Evolutionary conservation across 2,113 vertebrate genomes (phyloP).

Genomic region (Pseudorectes ferrugineus): DNA sequence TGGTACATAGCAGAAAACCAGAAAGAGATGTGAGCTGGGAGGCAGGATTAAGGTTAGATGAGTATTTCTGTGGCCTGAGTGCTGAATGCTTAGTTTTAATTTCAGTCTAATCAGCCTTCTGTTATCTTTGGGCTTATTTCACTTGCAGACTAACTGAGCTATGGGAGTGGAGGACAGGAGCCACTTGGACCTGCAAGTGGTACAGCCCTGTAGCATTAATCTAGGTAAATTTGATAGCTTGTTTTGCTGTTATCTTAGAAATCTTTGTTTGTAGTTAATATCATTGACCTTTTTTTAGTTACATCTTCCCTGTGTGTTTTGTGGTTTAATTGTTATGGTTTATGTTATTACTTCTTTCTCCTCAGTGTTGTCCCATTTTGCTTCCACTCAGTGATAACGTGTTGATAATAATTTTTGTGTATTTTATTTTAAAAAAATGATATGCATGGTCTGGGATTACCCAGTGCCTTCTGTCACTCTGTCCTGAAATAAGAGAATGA

Average conservation of each 20-base stretch:
- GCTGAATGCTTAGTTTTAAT: neutral
- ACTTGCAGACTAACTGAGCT: neutral
- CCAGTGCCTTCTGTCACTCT: neutral
- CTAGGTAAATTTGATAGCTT: neutral
- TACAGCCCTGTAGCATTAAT: neutral
- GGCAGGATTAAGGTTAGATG: neutral
- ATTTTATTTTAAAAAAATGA: neutral
- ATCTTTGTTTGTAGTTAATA: neutral
- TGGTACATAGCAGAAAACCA: neutral
- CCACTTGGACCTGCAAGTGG: neutral
- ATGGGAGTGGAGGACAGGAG: neutral
- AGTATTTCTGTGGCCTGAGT: neutral
- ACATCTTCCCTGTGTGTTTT: neutral
- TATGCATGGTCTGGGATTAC: neutral
- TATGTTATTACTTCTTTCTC: neutral
- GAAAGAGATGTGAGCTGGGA: neutral
- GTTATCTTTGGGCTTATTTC: neutral
- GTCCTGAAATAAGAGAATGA: neutral
- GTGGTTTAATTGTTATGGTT: neutral
- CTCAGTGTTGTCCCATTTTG: neutral
- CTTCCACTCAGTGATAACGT: neutral
- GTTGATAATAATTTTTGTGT: neutral
- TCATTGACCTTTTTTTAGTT: neutral
- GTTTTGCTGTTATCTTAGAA: neutral
- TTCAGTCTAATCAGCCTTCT: constrained; percentile 13